Percentiles rank a stretch among this genome's conserved stretches.
phyloP scores from a whole-genome alignment of 2,888 invertebrate genomes.

The Tribolium freemani region DNA sequence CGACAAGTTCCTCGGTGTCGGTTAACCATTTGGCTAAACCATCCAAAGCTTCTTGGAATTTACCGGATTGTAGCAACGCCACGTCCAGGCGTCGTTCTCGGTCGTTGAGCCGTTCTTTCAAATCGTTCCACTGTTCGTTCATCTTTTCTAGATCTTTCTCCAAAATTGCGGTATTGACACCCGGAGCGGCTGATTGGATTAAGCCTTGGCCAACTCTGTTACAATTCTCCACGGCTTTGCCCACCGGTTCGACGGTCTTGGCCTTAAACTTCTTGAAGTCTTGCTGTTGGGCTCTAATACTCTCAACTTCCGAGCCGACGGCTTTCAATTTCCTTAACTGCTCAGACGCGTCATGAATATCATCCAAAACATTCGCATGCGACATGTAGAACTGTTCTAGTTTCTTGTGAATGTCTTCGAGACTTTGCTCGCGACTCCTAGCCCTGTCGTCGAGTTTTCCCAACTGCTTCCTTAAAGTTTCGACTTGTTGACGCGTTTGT shows the following conservation, averaged over 20 bases:
- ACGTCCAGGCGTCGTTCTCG: slow-evolving; percentile 92
- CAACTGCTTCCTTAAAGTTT: slow-evolving; percentile 83
- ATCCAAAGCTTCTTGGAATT: slow-evolving; percentile 95
- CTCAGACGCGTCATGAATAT: slow-evolving; percentile 82
- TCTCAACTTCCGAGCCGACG: slow-evolving; percentile 92
- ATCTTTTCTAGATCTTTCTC: slow-evolving; percentile 93
- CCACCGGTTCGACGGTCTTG: slow-evolving; percentile 85
- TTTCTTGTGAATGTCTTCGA: slow-evolving; percentile 82
- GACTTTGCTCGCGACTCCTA: slow-evolving; percentile 82
- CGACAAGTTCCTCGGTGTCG: slow-evolving; percentile 97
- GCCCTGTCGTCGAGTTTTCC: slow-evolving; percentile 84
- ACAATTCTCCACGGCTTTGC: slow-evolving; percentile 84
- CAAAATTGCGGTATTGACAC: slow-evolving; percentile 86
- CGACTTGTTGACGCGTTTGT: slow-evolving; percentile 86
- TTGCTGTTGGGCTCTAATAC: slow-evolving; percentile 90
- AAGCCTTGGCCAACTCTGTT: slow-evolving; percentile 89
- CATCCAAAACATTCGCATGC: slow-evolving; percentile 81
- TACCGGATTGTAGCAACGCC: slow-evolving; percentile 94
- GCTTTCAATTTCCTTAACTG: slow-evolving; percentile 87
- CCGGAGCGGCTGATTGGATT: slow-evolving; percentile 89
- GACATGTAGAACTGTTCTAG: slow-evolving; percentile 88
- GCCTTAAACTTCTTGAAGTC: slow-evolving; percentile 87
- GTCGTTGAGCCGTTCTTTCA: slow-evolving; percentile 93
- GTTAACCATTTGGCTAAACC: slow-evolving; percentile 96
- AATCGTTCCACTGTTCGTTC: slow-evolving; percentile 92